phyloP scores from a whole-genome alignment of 1,140 invertebrate genomes.

The Sarcophaga bullata region DNA sequence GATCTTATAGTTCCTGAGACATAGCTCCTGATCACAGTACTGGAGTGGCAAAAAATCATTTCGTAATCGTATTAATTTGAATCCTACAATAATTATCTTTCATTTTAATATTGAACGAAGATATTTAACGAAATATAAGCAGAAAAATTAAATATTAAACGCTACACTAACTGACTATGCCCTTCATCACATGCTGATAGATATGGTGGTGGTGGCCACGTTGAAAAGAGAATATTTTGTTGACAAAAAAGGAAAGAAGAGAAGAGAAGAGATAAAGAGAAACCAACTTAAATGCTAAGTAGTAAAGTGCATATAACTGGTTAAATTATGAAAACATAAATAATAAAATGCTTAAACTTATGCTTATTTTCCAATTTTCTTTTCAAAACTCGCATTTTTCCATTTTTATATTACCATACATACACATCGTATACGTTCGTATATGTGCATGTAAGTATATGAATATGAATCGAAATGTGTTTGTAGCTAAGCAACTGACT shows the following conservation, averaged over 20 bases:
- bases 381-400: too few relatives aligned
- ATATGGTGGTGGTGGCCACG: neutral
- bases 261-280: neutral
- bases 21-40: too few relatives aligned
- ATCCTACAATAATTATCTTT: too few relatives aligned
- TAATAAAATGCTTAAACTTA: slow-evolving; percentile 4
- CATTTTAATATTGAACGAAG: too few relatives aligned
- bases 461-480: neutral
- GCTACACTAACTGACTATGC: too few relatives aligned
- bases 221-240: neutral
- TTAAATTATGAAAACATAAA: slow-evolving; percentile 11
- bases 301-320: neutral
- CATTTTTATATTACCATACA: neutral
- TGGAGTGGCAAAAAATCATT: too few relatives aligned
- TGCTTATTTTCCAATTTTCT: neutral
- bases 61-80: too few relatives aligned
- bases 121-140: too few relatives aligned
- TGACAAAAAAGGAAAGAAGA: neutral
- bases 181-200: too few relatives aligned
- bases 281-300: neutral
- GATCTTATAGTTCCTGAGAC: too few relatives aligned
- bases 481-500: neutral
- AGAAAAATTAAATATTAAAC: too few relatives aligned
- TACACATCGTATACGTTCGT: neutral
- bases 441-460: neutral